Conservation (phyloP, 2,888 invertebrate genomes). For the Drosophila paranaensis region DNA sequence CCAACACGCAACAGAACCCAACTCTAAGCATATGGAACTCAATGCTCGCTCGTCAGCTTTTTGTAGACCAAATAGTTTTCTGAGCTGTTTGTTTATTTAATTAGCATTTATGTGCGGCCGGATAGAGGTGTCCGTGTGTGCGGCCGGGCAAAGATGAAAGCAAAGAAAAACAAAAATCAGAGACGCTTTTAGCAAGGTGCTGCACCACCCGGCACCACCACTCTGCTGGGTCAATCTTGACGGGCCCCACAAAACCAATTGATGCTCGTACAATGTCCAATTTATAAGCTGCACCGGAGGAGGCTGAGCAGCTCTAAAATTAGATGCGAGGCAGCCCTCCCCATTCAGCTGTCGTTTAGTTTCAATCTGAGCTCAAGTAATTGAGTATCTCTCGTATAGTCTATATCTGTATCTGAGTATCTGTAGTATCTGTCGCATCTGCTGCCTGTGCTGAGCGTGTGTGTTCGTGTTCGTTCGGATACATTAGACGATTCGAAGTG, state of each 20-base stretch:
- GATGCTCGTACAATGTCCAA: constrained; percentile 45
- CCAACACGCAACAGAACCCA: constrained; percentile 12
- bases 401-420: constrained; percentile 1
- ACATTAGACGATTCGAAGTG: constrained; percentile 31
- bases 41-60: constrained; percentile 36
- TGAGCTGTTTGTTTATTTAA: constrained; percentile 75
- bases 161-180: constrained; percentile 14
- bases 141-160: constrained; percentile 25
- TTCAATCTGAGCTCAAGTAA: constrained; percentile 61
- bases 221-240: constrained; percentile 6
- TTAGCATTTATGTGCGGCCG: constrained; percentile 57
- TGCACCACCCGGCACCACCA: background rate
- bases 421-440: constrained; percentile 2
- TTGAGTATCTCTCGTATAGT: constrained; percentile 8
- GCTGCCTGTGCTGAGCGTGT: background rate
- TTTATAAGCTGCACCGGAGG: constrained; percentile 40
- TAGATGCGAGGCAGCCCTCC: constrained; percentile 18
- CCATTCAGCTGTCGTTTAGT: constrained; percentile 38
- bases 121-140: background rate
- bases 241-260: constrained; percentile 46
- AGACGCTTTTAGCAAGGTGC: constrained; percentile 13
- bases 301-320: constrained; percentile 38
- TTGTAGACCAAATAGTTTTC: constrained; percentile 71
- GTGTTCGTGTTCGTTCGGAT: constrained; percentile 12
- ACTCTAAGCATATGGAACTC: constrained; percentile 37